Evolutionary conservation across 2,888 invertebrate genomes (phyloP).

Genomic region (Panopea generosa): DNA sequence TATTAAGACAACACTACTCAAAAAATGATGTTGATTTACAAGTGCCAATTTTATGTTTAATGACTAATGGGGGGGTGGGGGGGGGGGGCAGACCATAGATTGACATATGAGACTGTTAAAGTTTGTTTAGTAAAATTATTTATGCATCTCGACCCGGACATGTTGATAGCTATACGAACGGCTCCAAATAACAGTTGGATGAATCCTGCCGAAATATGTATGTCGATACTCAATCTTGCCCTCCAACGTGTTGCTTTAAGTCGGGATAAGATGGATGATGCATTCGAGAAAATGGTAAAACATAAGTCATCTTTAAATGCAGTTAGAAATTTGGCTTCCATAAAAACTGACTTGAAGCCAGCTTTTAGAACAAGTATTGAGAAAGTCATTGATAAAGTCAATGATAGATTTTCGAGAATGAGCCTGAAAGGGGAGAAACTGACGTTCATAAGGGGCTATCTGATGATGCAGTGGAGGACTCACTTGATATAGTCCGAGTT

Average conservation of each 20-base stretch:
- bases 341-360: no score
- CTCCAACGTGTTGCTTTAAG: slow-evolving; percentile 37
- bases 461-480: no score
- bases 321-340: no score
- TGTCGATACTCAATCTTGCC: slow-evolving; percentile 39
- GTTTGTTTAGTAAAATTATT: slow-evolving; percentile 29
- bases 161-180: slow-evolving; percentile 41
- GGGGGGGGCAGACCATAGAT: slow-evolving; percentile 52
- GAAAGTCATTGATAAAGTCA: no score
- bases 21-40: no score
- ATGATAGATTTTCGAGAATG: no score
- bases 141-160: slow-evolving; percentile 42
- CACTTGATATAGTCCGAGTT: no score
- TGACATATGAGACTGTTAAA: slow-evolving; percentile 36
- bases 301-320: no score
- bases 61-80: slow-evolving; percentile 35
- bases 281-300: no score
- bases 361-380: no score
- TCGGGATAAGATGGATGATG: neutral
- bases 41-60: slow-evolving; percentile 34
- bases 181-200: slow-evolving; percentile 37
- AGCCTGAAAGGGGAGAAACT: no score
- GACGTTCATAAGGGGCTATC: no score
- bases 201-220: slow-evolving; percentile 56
- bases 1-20: slow-evolving; percentile 9